Conservation (phyloP, 2,113 vertebrate species). For the Menidia beryllina region DNA sequence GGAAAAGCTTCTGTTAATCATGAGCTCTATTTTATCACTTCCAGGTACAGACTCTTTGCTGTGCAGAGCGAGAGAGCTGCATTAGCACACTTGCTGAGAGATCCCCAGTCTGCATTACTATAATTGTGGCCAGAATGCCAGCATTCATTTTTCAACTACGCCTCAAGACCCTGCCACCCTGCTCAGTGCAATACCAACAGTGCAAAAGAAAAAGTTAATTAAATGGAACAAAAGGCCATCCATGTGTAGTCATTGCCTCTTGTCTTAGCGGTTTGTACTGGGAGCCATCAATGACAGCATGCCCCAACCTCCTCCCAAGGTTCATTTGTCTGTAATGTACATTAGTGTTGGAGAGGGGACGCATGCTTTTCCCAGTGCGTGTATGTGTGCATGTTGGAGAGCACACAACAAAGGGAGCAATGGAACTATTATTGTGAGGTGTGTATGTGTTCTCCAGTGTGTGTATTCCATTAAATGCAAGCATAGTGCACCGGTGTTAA, state of each 20-base stretch:
- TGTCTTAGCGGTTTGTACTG: conserved; percentile 38
- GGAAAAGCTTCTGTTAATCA: conserved; percentile 81
- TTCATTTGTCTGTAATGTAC: conserved; percentile 64
- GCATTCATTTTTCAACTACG: conserved; percentile 54
- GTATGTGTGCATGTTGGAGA: conserved; percentile 17
- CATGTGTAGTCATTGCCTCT: conserved; percentile 34
- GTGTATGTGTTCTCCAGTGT: conserved; percentile 47
- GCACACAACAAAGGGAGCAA: conserved; percentile 26
- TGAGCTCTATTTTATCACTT: conserved; percentile 75
- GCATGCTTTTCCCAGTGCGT: conserved; percentile 13
- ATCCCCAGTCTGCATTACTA: conserved; percentile 61
- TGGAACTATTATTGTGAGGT: conserved; percentile 54
- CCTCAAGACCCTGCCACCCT: conserved; percentile 40
- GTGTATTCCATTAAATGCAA: conserved; percentile 74
- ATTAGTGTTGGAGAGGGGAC: conserved; percentile 53
- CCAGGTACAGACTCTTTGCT: conserved; percentile 66
- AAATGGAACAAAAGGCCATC: conserved; percentile 63
- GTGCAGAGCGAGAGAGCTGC: conserved; percentile 51
- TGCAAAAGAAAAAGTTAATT: conserved; percentile 60
- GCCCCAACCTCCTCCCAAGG: conserved; percentile 36
- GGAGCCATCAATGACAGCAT: conserved; percentile 36
- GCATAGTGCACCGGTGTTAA: conserved; percentile 70
- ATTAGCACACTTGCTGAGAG: conserved; percentile 67
- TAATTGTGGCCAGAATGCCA: conserved; percentile 73
- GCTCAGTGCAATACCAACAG: conserved; percentile 24